A percentile compares a stretch with the other conserved stretches of the same genome.
Evolutionary conservation across 2,888 invertebrate genomes (phyloP).

Genomic region (Bellardia pandia): DNA sequence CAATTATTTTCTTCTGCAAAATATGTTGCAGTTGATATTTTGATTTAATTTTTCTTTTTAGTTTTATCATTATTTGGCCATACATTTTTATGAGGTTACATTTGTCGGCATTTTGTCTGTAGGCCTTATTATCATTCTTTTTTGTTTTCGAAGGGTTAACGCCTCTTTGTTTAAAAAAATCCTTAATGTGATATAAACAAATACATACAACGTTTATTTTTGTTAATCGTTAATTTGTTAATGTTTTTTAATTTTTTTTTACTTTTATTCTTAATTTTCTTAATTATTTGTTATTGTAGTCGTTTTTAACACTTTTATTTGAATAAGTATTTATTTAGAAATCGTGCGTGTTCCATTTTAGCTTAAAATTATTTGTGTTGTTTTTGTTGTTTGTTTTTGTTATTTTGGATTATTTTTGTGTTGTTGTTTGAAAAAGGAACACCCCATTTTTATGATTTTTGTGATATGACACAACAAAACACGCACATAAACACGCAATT

Average conservation of each 20-base stretch:
- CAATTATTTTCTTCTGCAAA: conserved; percentile 14
- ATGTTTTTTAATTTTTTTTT: neutral
- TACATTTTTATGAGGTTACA: conserved; percentile 53
- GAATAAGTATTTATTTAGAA: neutral
- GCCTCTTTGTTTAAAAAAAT: conserved; percentile 50
- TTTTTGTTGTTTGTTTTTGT: conserved; percentile 2
- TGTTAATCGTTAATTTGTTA: neutral
- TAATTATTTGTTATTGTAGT: conserved; percentile 9
- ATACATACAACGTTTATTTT: neutral
- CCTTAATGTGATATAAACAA: conserved; percentile 41
- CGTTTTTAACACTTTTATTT: conserved; percentile 24
- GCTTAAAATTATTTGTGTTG: neutral
- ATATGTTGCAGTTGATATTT: conserved; percentile 15
- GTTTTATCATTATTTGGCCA: conserved; percentile 12
- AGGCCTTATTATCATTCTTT: conserved; percentile 31
- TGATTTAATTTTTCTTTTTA: neutral
- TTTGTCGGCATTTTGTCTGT: conserved; percentile 64
- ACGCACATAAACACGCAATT: conserved; percentile 70
- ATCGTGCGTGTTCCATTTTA: conserved; percentile 14
- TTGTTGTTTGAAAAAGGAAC: conserved; percentile 52
- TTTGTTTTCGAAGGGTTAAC: conserved; percentile 47
- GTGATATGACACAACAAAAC: conserved; percentile 61
- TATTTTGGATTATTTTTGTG: conserved; percentile 29
- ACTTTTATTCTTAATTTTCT: neutral
- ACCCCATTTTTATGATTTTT: conserved; percentile 63